Evolutionary conservation across 2,113 vertebrate genomes (phyloP).

Genomic region (Coryphaenoides rupestris): DNA sequence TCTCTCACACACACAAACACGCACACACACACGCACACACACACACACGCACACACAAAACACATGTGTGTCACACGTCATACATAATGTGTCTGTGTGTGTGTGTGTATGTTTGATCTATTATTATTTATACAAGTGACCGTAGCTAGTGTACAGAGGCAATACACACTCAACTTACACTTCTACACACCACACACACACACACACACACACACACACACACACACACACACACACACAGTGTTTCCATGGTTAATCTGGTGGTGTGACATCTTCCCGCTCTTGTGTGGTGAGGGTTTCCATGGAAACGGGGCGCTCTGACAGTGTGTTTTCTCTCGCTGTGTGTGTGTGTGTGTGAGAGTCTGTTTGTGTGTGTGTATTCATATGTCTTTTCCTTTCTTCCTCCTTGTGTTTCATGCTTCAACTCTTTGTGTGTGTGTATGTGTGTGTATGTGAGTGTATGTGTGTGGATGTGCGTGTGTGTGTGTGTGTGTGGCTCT

Average conservation of each 20-base stretch:
- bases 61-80: neutral
- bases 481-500: neutral
- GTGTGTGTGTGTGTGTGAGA: neutral
- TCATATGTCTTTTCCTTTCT: constrained; percentile 15
- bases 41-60: neutral
- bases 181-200: too few species aligned
- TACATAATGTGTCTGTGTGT: neutral
- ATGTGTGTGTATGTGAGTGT: neutral
- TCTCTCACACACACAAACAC: too few species aligned
- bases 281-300: constrained; percentile 62
- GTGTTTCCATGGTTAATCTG: constrained; percentile 70
- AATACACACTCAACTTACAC: too few species aligned
- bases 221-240: constrained; percentile 49
- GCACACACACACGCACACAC: neutral
- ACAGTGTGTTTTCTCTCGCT: constrained; percentile 42
- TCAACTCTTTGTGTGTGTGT: neutral
- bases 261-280: constrained; percentile 65
- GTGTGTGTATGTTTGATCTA: neutral
- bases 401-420: neutral
- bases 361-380: constrained; percentile 34
- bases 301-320: constrained; percentile 60
- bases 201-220: neutral
- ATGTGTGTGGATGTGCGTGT: neutral
- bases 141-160: too few species aligned
- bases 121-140: too few species aligned